Evolutionary conservation across 2,888 invertebrate species (phyloP).

Genomic region (Pasiphila rectangulata): DNA sequence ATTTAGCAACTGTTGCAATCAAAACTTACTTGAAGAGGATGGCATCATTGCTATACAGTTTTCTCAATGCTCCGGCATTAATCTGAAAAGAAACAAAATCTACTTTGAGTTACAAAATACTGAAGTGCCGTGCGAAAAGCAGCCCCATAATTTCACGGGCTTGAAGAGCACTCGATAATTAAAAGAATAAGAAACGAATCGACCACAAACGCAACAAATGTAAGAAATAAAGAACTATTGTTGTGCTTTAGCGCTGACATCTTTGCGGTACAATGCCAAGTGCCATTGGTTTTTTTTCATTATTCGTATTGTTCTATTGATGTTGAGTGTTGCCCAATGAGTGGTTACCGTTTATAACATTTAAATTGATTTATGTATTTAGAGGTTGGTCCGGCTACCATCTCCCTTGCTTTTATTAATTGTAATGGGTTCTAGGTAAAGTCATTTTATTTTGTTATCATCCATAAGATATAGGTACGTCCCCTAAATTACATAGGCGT

Average conservation of each 20-base stretch:
- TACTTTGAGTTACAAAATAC: slow-evolving; percentile 27
- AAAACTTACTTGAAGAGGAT: slow-evolving; percentile 16
- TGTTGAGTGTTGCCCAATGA: slow-evolving; percentile 40
- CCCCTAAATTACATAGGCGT: no score
- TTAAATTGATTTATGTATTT: slow-evolving; percentile 29
- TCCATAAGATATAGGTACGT: no score
- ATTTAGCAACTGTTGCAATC: no score
- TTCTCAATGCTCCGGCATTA: not conserved
- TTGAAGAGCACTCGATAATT: slow-evolving; percentile 49
- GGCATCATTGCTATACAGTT: slow-evolving; percentile 5
- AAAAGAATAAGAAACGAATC: slow-evolving; percentile 58
- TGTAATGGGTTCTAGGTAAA: no score
- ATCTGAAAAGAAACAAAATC: slow-evolving; percentile 23
- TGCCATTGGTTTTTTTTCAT: slow-evolving; percentile 59
- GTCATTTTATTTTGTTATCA: no score
- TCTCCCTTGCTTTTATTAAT: no score
- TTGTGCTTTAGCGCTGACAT: slow-evolving; percentile 56
- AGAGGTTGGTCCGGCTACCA: no score
- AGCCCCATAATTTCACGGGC: slow-evolving; percentile 42
- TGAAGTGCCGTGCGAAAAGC: slow-evolving; percentile 46
- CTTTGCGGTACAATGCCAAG: slow-evolving; percentile 65
- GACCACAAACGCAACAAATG: slow-evolving; percentile 68
- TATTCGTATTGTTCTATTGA: slow-evolving; percentile 64
- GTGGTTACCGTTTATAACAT: slow-evolving; percentile 51
- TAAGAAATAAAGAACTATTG: slow-evolving; percentile 69